These are phyloP conservation scores for Ptychadena robeensis DNA, from an alignment of 2,797 vertebrate species.

Conservation along the genomic window DNA sequence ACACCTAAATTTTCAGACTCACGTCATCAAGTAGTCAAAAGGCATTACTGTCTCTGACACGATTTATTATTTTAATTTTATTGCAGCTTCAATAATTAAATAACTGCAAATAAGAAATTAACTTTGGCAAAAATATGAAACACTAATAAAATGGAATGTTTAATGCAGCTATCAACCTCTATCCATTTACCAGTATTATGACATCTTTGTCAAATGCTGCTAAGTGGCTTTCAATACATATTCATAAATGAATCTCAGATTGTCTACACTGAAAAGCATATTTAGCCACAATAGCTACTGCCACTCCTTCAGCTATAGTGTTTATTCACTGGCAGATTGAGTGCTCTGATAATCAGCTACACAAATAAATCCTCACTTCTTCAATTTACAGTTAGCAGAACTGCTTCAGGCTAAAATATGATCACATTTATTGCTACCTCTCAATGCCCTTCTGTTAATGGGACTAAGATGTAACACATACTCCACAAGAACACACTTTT, in stretches of 20 bases:
- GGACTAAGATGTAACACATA: constrained; percentile 41
- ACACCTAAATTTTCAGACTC: constrained; percentile 10
- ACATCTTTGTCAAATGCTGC: constrained; percentile 50
- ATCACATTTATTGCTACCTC: constrained; percentile 45
- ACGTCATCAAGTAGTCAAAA: background rate
- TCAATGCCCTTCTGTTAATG: constrained; percentile 50
- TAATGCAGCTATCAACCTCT: constrained; percentile 51
- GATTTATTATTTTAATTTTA: constrained; percentile 54
- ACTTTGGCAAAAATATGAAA: constrained; percentile 44
- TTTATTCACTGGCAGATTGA: constrained; percentile 49
- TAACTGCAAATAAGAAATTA: constrained; percentile 55
- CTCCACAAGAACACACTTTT: constrained; percentile 28
- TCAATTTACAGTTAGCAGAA: constrained; percentile 29
- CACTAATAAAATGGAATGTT: constrained; percentile 54
- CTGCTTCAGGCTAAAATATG: constrained; percentile 43
- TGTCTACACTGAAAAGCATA: constrained; percentile 49
- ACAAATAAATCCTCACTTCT: constrained; percentile 41
- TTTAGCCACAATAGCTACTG: constrained; percentile 44
- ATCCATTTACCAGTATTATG: constrained; percentile 46
- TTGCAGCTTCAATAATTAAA: constrained; percentile 54
- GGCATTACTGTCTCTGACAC: constrained; percentile 26
- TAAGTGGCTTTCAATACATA: constrained; percentile 56
- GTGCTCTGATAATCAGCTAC: constrained; percentile 33
- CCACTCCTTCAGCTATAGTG: constrained; percentile 37
- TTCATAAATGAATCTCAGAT: constrained; percentile 45